phyloP scores from a whole-genome alignment of 2,888 invertebrate genomes.

The Cryptus viduatorius region DNA sequence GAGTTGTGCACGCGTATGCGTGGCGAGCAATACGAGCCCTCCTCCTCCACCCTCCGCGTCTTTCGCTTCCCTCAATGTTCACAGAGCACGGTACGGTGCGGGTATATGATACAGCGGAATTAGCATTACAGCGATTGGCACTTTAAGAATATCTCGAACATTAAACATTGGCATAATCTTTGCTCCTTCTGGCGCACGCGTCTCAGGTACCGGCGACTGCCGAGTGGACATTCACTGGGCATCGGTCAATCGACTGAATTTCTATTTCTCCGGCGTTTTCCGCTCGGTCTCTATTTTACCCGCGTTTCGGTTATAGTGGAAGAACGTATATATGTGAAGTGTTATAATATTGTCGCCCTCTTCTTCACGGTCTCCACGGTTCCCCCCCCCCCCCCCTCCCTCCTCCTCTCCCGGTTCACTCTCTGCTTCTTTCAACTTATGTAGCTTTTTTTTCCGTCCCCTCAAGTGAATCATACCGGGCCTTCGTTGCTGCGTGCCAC shows the following conservation, averaged over 20 bases:
- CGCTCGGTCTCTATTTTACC: neutral
- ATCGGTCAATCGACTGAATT: neutral
- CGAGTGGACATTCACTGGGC: slow-evolving; percentile 5
- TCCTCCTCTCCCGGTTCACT: slow-evolving; percentile 58
- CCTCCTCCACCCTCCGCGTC: slow-evolving; percentile 85
- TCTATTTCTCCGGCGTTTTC: slow-evolving; percentile 1
- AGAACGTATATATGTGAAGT: neutral
- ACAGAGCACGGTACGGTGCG: slow-evolving; percentile 73
- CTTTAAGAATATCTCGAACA: neutral
- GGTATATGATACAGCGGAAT: neutral
- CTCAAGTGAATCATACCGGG: slow-evolving; percentile 78
- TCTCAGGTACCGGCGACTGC: neutral
- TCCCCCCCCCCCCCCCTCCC: slow-evolving; percentile 41
- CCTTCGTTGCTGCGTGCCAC: slow-evolving; percentile 74
- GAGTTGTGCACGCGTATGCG: slow-evolving; percentile 82
- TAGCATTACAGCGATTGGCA: neutral
- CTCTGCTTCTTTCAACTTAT: slow-evolving; percentile 52
- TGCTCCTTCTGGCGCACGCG: neutral
- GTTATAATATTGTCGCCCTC: slow-evolving; percentile 66
- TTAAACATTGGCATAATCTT: neutral
- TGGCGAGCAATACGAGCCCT: slow-evolving; percentile 69
- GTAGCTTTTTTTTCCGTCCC: slow-evolving; percentile 60
- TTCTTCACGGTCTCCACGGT: slow-evolving; percentile 55
- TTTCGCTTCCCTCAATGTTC: slow-evolving; percentile 89
- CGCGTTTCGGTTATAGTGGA: slow-evolving; percentile 13